Conservation (phyloP, 30 jellyfish, hydroid and myxozoan species). For the Aurelia sp. region DNA sequence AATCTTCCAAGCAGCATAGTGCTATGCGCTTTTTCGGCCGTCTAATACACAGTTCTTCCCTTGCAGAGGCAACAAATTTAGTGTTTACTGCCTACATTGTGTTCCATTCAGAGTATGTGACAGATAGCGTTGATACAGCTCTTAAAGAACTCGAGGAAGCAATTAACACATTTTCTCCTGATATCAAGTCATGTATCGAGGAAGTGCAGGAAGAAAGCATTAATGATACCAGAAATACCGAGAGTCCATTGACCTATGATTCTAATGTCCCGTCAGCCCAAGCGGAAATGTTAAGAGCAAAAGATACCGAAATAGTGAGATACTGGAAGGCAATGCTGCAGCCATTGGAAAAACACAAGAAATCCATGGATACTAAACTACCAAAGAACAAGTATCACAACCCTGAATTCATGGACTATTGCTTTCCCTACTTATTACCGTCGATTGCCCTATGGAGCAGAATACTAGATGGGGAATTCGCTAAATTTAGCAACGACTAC, state of each 20-base stretch:
- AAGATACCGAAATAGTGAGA: not conserved
- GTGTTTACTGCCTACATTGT: not conserved
- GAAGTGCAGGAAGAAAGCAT: not conserved
- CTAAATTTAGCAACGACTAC: not conserved
- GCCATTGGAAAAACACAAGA: not conserved
- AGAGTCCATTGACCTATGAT: no score
- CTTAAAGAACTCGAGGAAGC: not conserved
- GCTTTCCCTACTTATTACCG: slow-evolving; percentile 1
- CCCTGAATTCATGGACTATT: slow-evolving; percentile 20
- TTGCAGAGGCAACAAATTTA: slow-evolving; percentile 8
- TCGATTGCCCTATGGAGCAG: slow-evolving; percentile 27
- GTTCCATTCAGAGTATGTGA: not conserved
- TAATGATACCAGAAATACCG: not conserved
- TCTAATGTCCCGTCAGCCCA: not conserved
- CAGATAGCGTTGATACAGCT: not conserved
- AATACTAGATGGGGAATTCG: not conserved
- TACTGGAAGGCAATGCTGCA: not conserved
- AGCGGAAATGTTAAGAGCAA: not conserved
- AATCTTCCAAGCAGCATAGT: not conserved
- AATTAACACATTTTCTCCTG: not conserved
- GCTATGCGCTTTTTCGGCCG: slow-evolving; percentile 58
- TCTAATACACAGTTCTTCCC: not conserved
- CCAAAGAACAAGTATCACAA: not conserved
- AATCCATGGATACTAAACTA: not conserved
- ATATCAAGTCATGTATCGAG: not conserved